Percentiles rank a stretch among this genome's conserved stretches.
phyloP scores from a whole-genome alignment of 2,113 vertebrate species.

The Rhinogobius similis region DNA sequence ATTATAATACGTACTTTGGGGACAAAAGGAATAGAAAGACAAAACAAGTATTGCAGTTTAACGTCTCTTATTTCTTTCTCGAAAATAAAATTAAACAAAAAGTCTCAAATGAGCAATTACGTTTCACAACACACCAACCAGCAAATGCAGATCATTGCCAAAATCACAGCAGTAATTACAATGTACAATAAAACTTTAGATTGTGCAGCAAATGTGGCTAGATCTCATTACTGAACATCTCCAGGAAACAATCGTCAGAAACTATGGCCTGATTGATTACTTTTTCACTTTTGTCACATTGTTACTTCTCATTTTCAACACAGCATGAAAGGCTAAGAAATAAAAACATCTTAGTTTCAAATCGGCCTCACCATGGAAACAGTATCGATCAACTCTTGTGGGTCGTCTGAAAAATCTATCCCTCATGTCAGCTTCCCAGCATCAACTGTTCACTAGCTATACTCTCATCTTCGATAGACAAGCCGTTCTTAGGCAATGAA shows the following conservation, averaged over 20 bases:
- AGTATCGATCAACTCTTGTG: slow-evolving; percentile 70
- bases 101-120: too few species aligned
- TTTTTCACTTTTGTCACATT: slow-evolving; percentile 41
- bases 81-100: too few species aligned
- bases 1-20: slow-evolving; percentile 14
- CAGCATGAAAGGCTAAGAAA: slow-evolving; percentile 66
- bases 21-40: slow-evolving; percentile 8
- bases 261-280: slow-evolving; percentile 53
- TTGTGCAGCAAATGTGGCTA: neutral
- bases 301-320: slow-evolving; percentile 66
- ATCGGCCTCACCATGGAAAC: slow-evolving; percentile 75
- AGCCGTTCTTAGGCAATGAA: slow-evolving; percentile 64
- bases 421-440: slow-evolving; percentile 67
- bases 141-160: too few species aligned
- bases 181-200: too few species aligned
- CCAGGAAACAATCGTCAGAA: slow-evolving; percentile 31
- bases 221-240: neutral
- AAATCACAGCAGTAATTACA: too few species aligned
- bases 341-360: slow-evolving; percentile 75
- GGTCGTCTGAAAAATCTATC: slow-evolving; percentile 70
- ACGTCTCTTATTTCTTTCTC: too few species aligned
- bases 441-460: slow-evolving; percentile 67
- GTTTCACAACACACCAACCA: too few species aligned
- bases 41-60: neutral
- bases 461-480: slow-evolving; percentile 59